Percentiles rank a stretch among this genome's conserved stretches.
Evolutionary conservation across 2,797 vertebrate species (phyloP).

Genomic region (Pseudotriccus pelzelni): DNA sequence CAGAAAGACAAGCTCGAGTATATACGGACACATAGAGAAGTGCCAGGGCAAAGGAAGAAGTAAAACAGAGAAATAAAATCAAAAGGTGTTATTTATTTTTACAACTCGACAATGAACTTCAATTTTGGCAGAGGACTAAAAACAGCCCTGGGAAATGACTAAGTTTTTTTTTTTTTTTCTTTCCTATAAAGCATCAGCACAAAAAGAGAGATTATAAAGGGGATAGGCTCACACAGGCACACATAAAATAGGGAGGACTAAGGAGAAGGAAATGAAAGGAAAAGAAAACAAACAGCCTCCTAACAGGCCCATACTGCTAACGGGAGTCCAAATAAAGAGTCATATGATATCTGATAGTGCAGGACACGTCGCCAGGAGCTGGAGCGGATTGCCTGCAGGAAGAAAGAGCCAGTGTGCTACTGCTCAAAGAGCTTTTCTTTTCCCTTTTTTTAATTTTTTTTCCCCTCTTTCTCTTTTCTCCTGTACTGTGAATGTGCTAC

Average conservation of each 20-base stretch:
- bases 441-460: conserved; percentile 17
- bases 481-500: conserved; percentile 75
- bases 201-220: conserved; percentile 75
- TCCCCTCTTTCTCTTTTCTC: conserved; percentile 63
- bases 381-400: conserved; percentile 83
- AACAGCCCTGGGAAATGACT: conserved; percentile 74
- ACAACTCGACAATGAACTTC: conserved; percentile 62
- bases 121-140: conserved; percentile 73
- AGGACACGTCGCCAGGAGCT: conserved; percentile 84
- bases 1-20: fast-evolving
- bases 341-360: conserved; percentile 87
- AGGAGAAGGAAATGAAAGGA: conserved; percentile 79
- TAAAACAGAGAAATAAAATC: not conserved
- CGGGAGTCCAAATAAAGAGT: conserved; percentile 84
- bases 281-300: conserved; percentile 82
- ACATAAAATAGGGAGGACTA: conserved; percentile 59
- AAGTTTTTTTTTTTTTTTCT: conserved; percentile 12
- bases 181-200: conserved; percentile 71
- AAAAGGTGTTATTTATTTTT: conserved; percentile 33
- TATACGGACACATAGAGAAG: fast-evolving
- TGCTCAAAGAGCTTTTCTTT: conserved; percentile 87
- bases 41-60: not conserved
- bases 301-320: conserved; percentile 82
- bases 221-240: conserved; percentile 67
- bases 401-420: conserved; percentile 85